A percentile compares a stretch with the other conserved stretches of the same genome.
These are phyloP conservation scores for Halcyon malimbica DNA, from an alignment of 2,113 vertebrate genomes.

Conservation along the genomic window DNA sequence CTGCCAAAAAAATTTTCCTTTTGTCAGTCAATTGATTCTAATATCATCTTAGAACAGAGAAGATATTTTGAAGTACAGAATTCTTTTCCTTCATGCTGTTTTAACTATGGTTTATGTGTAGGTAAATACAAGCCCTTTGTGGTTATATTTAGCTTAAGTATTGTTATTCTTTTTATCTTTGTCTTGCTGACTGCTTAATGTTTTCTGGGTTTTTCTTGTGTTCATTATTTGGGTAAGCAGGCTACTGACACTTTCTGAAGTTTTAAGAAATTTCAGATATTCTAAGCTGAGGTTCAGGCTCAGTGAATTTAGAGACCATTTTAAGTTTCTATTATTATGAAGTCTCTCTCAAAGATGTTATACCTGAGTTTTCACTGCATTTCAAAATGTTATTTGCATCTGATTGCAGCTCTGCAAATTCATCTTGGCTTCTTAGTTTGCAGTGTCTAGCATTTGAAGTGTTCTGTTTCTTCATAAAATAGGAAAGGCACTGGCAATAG, in stretches of 20 bases:
- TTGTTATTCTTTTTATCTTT: not conserved
- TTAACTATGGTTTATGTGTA: not conserved
- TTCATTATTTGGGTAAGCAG: not conserved
- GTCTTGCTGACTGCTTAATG: not conserved
- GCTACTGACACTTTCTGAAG: not conserved
- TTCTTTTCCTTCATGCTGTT: slow-evolving; percentile 27
- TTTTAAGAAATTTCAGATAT: not conserved
- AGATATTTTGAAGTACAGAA: slow-evolving; percentile 58
- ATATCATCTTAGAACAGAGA: slow-evolving; percentile 60
- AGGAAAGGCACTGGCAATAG: not conserved
- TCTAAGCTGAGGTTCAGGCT: not conserved
- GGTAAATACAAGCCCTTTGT: not conserved
- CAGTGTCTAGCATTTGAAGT: not conserved
- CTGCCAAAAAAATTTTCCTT: slow-evolving; percentile 66
- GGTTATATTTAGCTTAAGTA: not conserved
- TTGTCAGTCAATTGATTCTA: slow-evolving; percentile 68
- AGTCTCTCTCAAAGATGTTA: not conserved
- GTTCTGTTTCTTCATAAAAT: not conserved
- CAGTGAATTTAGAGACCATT: not conserved
- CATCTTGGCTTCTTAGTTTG: not conserved
- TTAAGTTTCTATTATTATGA: not conserved
- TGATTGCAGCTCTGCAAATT: not conserved
- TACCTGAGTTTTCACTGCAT: not conserved
- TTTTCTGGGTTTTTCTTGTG: not conserved
- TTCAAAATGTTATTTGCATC: not conserved